Percentiles rank a stretch among this genome's conserved stretches.
Evolutionary conservation across 37 sponge, comb jelly and placozoan genomes (phyloP).

Genomic region (Diacarnus erythraeanus): DNA sequence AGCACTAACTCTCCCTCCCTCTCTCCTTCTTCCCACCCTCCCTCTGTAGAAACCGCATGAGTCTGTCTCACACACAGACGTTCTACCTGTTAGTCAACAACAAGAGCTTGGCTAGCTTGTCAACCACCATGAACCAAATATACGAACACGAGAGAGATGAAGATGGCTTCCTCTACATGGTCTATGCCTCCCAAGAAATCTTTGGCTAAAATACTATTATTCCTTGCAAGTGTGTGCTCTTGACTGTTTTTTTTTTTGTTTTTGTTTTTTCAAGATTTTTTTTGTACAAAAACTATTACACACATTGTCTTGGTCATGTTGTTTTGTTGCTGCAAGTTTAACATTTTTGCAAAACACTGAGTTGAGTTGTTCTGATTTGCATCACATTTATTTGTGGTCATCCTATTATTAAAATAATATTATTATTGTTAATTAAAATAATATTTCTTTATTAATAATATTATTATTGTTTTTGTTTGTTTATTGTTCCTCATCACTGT

Average conservation of each 20-base stretch:
- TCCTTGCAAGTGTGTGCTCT: neutral
- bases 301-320: neutral
- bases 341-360: too few relatives aligned
- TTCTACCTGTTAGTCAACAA: slow-evolving; percentile 98
- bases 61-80: slow-evolving; percentile 87
- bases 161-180: slow-evolving; percentile 99
- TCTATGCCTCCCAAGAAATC: slow-evolving; percentile 99
- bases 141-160: slow-evolving; percentile 92
- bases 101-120: slow-evolving; percentile 94
- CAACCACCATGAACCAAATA: slow-evolving; percentile 90
- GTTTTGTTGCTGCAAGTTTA: too few relatives aligned
- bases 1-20: neutral
- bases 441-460: neutral
- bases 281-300: neutral
- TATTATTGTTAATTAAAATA: neutral
- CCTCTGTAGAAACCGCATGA: slow-evolving; percentile 87
- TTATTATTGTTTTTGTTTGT: neutral
- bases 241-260: neutral
- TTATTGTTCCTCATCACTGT: neutral
- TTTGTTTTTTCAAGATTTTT: too few relatives aligned
- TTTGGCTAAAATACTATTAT: slow-evolving; percentile 74
- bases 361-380: neutral
- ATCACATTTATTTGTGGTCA: neutral
- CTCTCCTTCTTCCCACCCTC: neutral
- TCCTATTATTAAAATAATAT: too few relatives aligned